phyloP scores from a whole-genome alignment of 2,888 invertebrate species.

The Tortrix viridana region DNA sequence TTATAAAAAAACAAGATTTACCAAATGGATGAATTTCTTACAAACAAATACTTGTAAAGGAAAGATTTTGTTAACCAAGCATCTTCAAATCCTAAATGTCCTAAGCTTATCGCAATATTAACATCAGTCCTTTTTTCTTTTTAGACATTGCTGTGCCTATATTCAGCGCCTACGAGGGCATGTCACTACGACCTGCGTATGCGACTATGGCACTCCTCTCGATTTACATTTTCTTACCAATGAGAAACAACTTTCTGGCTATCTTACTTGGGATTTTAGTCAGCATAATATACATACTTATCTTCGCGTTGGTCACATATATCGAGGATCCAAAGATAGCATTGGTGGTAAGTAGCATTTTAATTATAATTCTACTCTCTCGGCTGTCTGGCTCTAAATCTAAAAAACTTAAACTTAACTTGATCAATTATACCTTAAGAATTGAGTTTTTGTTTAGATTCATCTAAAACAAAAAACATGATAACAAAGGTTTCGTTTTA shows the following conservation, averaged over 20 bases:
- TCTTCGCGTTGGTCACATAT: slow-evolving; percentile 70
- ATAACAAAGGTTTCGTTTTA: neutral
- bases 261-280: slow-evolving; percentile 88
- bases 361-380: too few relatives aligned
- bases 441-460: too few relatives aligned
- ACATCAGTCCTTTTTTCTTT: slow-evolving; percentile 43
- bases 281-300: slow-evolving; percentile 86
- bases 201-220: slow-evolving; percentile 89
- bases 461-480: too few relatives aligned
- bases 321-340: slow-evolving; percentile 57
- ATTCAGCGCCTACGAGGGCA: slow-evolving; percentile 83
- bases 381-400: too few relatives aligned
- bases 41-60: too few relatives aligned
- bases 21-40: too few relatives aligned
- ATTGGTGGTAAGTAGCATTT: slow-evolving; percentile 64
- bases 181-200: slow-evolving; percentile 87
- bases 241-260: slow-evolving; percentile 89
- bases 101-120: too few relatives aligned
- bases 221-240: slow-evolving; percentile 93
- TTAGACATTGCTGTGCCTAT: slow-evolving; percentile 87
- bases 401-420: too few relatives aligned
- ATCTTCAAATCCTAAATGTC: too few relatives aligned
- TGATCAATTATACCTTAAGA: too few relatives aligned
- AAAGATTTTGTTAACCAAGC: too few relatives aligned
- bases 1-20: too few relatives aligned